Percentiles rank a stretch among this genome's conserved stretches.
Evolutionary conservation across 2,113 vertebrate genomes (phyloP).

Genomic region (Plestiodon gilberti): DNA sequence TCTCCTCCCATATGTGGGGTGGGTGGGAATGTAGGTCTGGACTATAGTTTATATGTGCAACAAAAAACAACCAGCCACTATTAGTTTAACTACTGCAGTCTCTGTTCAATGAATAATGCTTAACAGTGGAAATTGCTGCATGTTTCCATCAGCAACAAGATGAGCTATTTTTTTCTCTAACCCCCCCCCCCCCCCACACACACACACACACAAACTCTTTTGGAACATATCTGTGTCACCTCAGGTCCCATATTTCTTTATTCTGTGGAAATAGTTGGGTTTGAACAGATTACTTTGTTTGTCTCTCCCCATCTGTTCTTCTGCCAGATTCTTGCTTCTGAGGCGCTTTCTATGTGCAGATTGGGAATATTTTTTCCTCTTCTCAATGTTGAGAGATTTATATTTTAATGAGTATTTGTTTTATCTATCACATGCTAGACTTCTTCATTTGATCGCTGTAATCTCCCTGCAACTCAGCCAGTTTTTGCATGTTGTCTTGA

Average conservation of each 20-base stretch:
- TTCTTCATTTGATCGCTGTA: slow-evolving; percentile 57
- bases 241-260: slow-evolving; percentile 25
- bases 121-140: slow-evolving; percentile 35
- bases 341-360: slow-evolving; percentile 34
- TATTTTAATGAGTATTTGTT: slow-evolving; percentile 69
- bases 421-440: slow-evolving; percentile 57
- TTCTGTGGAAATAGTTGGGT: slow-evolving; percentile 44
- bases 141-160: slow-evolving; percentile 10
- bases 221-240: slow-evolving; percentile 34
- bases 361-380: slow-evolving; percentile 42
- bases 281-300: slow-evolving; percentile 58
- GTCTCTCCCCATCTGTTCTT: slow-evolving; percentile 54
- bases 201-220: too few relatives aligned
- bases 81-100: neutral
- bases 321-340: slow-evolving; percentile 40
- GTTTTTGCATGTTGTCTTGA: slow-evolving; percentile 25
- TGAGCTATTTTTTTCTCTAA: neutral
- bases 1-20: neutral
- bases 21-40: neutral
- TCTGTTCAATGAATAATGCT: neutral
- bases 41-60: neutral
- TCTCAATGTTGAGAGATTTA: slow-evolving; percentile 45
- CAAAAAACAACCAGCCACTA: neutral
- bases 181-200: too few relatives aligned
- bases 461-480: slow-evolving; percentile 29